Base-by-base conservation (phyloP, 2,113 vertebrate species). In the Corythornis madagascariensis region DNA sequence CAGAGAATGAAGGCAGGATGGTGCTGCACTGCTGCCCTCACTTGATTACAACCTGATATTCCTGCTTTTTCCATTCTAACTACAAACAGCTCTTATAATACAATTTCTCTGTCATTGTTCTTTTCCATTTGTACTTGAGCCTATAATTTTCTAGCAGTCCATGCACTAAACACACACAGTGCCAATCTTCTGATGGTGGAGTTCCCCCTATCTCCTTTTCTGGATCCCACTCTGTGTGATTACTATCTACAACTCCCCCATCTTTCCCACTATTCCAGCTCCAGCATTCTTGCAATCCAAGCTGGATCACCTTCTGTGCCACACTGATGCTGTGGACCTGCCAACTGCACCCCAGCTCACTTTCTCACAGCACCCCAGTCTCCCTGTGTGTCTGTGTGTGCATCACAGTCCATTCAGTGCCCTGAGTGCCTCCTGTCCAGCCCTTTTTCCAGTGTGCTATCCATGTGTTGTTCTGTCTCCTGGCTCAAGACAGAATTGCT, bases 191-290 rank as follows among this genome's bases (percentile, higher is more conserved):
- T 55, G 7, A 24, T 28, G 20, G 14, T 15, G 13, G 52, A 19
- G 1, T 18, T 1, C 4, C 55, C 0, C 0, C 0, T 4, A 48
- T 0, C 8, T 0, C 0, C 42, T 35, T 35, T 77, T 57, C 53
- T 78, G 61, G 16, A 25, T 87, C 22, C 33, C 47, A 8, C 8
- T 74, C 16, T 77, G 38, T 14, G 16, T 3, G 2, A 29, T 77
- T 74, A 4, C 9, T 42, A 15, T 48, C 52, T 26, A 10, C 22
- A 56, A 5, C 52, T 78, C n/a, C 31, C 6, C 3, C 8, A n/a
- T 64, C 31, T 81, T 88, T 80, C 10, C 26, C 11, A 1, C 53
- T 66, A 15, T 29, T 45, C 15, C 8, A 21, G 20, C 25, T 71
- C 38, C 9, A 42, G 33, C 14, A 2, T 67, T 83, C 14, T 74